A percentile compares a stretch with the other conserved stretches of the same genome.
These are phyloP conservation scores for Gasterosteus nipponicus DNA, from an alignment of 2,113 vertebrate species.

Conservation along the genomic window DNA sequence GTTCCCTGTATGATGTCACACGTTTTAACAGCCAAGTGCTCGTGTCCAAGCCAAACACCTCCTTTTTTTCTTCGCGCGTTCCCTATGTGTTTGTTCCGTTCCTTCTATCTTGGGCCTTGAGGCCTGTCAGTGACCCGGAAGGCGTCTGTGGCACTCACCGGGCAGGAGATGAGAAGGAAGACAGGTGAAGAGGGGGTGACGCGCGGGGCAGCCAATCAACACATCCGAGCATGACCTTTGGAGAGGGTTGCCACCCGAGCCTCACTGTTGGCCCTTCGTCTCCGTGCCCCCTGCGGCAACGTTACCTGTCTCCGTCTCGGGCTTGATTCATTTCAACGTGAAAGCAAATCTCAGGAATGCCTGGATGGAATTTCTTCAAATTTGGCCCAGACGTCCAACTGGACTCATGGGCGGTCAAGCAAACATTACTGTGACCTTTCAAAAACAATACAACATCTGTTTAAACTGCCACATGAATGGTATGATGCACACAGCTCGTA, in stretches of 20 bases:
- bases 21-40: not conserved
- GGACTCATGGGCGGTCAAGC: too few relatives aligned
- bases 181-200: slow-evolving; percentile 8
- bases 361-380: too few relatives aligned
- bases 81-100: slow-evolving; percentile 1
- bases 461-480: too few relatives aligned
- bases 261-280: not conserved
- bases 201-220: slow-evolving; percentile 52
- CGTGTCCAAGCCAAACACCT: not conserved
- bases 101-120: slow-evolving; percentile 1
- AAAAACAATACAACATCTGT: too few relatives aligned
- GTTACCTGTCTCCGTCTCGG: not conserved
- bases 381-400: too few relatives aligned
- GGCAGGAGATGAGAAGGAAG: slow-evolving; percentile 11
- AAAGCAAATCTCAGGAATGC: not conserved
- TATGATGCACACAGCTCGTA: too few relatives aligned
- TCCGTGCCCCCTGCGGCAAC: not conserved
- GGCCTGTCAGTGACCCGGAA: slow-evolving; percentile 29
- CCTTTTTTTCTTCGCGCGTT: not conserved
- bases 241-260: slow-evolving; percentile 32
- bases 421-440: too few relatives aligned
- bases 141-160: slow-evolving; percentile 28
- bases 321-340: not conserved
- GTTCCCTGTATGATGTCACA: slow-evolving; percentile 2
- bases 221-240: slow-evolving; percentile 50